Percentiles rank a stretch among this genome's conserved stretches.
Conservation (phyloP, 2,888 invertebrate species). For the Melinaea marsaeus region DNA sequence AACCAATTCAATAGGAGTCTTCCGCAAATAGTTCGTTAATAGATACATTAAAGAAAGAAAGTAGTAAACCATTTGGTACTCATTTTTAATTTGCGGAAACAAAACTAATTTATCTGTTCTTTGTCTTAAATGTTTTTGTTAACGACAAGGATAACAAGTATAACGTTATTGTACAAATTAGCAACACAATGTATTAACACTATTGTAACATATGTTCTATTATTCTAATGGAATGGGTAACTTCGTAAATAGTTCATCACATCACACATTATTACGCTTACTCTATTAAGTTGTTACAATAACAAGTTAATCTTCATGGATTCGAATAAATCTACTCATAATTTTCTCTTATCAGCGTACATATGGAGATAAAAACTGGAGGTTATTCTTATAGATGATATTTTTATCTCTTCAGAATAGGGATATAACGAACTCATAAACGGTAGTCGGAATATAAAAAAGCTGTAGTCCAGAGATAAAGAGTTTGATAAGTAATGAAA, state of each 20-base stretch:
- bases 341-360: constrained; percentile 70
- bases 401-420: too few species aligned
- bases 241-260: constrained; percentile 33
- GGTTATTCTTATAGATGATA: too few species aligned
- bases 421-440: constrained; percentile 63
- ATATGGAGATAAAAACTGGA: constrained; percentile 32
- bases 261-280: constrained; percentile 31
- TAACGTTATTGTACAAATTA: constrained; percentile 14
- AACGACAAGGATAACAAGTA: constrained; percentile 15
- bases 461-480: constrained; percentile 65
- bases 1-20: not conserved
- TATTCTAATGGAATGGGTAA: constrained; percentile 21
- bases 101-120: too few species aligned
- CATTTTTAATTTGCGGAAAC: not conserved
- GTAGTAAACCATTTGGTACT: not conserved
- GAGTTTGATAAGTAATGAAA: constrained; percentile 53
- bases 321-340: constrained; percentile 64
- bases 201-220: constrained; percentile 13
- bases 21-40: not conserved
- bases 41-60: not conserved
- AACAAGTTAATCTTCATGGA: constrained; percentile 66
- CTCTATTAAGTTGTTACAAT: constrained; percentile 37
- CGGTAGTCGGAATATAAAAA: constrained; percentile 71
- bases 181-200: constrained; percentile 7
- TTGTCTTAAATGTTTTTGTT: constrained; percentile 14